Base-by-base conservation (phyloP, 2,888 invertebrate genomes). In the Nomada ferruginata region DNA sequence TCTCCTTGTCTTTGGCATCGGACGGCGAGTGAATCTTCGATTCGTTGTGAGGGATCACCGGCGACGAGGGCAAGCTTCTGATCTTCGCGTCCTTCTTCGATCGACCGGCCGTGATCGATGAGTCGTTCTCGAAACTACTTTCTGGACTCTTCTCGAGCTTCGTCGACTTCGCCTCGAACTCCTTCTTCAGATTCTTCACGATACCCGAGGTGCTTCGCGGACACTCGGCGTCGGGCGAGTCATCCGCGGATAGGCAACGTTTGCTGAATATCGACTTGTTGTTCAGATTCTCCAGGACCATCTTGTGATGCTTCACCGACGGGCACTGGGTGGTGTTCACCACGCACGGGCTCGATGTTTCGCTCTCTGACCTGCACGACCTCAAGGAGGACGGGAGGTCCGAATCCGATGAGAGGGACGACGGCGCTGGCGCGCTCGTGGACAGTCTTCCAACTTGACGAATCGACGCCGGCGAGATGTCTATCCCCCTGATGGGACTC, bases 111-210 rank as follows among this genome's bases (percentile, higher is more conserved):
- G 50, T 10, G 1, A 61, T 76, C 44, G 84, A 59, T 53, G 86
- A 71, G 1, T 87, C 87, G 66, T 70, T 66, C 11, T 87, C 87
- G 71, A 79, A 85, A 29, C 71, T 84, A 68, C 71, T 86, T 79
- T 84, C 89, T 1, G 91, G 90, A 83, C 92, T 93, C 72, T 91
- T 92, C 76, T 94, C 93, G 53, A 90, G 87, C 60, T 83, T 91
- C 36, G 89, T 93, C 0, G 95, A 95, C 93, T 97, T 97, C 70
- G 98, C 97, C 94, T 98, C 98, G 93, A 98, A 98, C 93, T 97
- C 98, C 93, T 97, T 97, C 94, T 97, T 97, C 88, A 98, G 95
- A 95, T 96, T 97, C 95, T 96, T 96, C 87, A 98, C 98, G 92
- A 97, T 96, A 44, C 98, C 97, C 60, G 95, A 95, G 79, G 95